Conservation (phyloP, 1,140 invertebrate genomes). For the Drosophila ohnishii region DNA sequence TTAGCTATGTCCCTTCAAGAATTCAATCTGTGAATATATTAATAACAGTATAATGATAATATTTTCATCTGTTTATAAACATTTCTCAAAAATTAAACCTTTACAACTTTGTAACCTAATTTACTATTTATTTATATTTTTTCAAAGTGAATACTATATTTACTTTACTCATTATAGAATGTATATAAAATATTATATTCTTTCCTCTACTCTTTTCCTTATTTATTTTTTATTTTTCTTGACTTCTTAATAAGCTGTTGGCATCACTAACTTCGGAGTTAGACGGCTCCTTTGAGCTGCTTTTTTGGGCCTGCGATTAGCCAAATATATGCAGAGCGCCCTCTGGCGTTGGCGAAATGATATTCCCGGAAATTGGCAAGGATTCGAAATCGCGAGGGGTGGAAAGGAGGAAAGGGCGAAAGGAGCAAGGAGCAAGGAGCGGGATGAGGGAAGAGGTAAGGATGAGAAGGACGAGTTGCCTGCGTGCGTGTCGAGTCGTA, state of each 20-base stretch:
- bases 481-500: conserved; percentile 52
- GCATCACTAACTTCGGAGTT: conserved; percentile 29
- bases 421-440: conserved; percentile 9
- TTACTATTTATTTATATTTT: not conserved
- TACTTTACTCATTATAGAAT: not conserved
- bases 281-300: conserved; percentile 50
- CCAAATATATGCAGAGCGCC: conserved; percentile 66
- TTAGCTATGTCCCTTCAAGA: not conserved
- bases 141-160: not conserved
- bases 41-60: no score
- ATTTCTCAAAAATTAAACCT: no score
- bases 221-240: not conserved
- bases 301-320: conserved; percentile 40
- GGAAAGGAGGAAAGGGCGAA: conserved; percentile 3
- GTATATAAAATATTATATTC: no score
- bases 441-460: conserved; percentile 6
- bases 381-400: conserved; percentile 49
- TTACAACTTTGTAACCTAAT: not conserved
- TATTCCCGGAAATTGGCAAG: conserved; percentile 80
- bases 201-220: not conserved
- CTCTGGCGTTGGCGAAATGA: conserved; percentile 74
- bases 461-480: conserved; percentile 20
- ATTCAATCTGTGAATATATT: not conserved
- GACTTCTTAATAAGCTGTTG: not conserved
- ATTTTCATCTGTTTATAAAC: no score